Evolutionary conservation across 2,797 vertebrate genomes (phyloP).

Genomic region (Argya squamiceps): DNA sequence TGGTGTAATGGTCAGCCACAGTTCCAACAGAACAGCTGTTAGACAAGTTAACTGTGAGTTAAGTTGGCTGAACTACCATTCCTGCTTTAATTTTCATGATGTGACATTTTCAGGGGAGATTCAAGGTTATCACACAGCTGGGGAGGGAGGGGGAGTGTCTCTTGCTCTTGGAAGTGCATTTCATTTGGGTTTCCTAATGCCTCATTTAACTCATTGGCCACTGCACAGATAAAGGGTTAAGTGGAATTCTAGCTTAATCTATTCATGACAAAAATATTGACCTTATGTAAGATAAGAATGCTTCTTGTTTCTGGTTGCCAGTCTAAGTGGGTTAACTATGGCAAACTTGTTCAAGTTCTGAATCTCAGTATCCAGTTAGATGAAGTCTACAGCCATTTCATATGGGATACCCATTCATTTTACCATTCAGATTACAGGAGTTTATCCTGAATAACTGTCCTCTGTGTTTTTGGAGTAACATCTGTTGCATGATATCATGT

Average conservation of each 20-base stretch:
- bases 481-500: constrained; percentile 58
- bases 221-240: background rate
- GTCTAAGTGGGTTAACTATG: background rate
- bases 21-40: background rate
- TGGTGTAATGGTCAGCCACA: background rate
- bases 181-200: background rate
- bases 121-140: background rate
- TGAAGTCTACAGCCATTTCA: background rate
- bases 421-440: background rate
- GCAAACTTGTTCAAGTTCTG: background rate
- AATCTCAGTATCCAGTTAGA: background rate
- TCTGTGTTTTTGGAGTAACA: constrained; percentile 37
- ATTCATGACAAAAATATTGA: background rate
- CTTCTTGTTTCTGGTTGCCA: background rate
- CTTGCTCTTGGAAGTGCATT: background rate
- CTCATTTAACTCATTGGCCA: background rate
- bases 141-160: background rate
- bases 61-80: background rate
- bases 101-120: background rate
- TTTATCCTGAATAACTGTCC: constrained; percentile 22
- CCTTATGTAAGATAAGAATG: background rate
- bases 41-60: background rate
- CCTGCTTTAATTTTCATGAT: background rate
- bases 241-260: background rate
- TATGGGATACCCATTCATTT: background rate